phyloP scores from a whole-genome alignment of 2,888 invertebrate genomes.

The Scaptomyza reducta region DNA sequence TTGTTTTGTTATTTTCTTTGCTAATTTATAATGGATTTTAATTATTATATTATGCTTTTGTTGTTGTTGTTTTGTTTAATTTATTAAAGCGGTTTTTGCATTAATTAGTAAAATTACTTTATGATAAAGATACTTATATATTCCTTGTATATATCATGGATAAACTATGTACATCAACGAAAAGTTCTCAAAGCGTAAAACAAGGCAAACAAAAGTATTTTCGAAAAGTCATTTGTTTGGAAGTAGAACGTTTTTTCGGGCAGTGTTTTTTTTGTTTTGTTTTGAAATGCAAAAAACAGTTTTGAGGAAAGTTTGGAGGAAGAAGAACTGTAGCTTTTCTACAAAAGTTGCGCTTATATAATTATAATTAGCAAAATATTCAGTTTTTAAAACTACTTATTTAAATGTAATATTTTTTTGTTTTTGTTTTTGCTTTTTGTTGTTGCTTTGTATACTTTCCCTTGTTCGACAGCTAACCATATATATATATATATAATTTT shows the following conservation, averaged over 20 bases:
- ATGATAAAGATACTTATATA: constrained; percentile 28
- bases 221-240: constrained; percentile 6
- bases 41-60: constrained; percentile 29
- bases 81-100: constrained; percentile 66
- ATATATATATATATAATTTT: constrained; percentile 41
- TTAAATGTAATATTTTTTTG: constrained; percentile 31
- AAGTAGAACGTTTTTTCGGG: constrained; percentile 13
- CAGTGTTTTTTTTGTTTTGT: constrained; percentile 19
- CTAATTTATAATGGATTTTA: constrained; percentile 41
- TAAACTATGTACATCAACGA: constrained; percentile 52
- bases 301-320: not conserved
- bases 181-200: constrained; percentile 25
- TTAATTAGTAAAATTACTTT: constrained; percentile 40
- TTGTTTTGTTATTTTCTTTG: constrained; percentile 25
- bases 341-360: constrained; percentile 31
- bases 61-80: constrained; percentile 30
- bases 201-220: constrained; percentile 11
- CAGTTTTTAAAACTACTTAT: constrained; percentile 52
- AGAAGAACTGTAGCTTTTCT: constrained; percentile 10
- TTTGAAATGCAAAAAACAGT: constrained; percentile 5
- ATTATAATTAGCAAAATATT: constrained; percentile 64
- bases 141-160: constrained; percentile 27
- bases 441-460: constrained; percentile 60
- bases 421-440: constrained; percentile 11
- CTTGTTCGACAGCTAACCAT: constrained; percentile 64